These are phyloP conservation scores for Aphaenogaster ashmeadi DNA, from an alignment of 1,140 invertebrate species.

Conservation along the genomic window DNA sequence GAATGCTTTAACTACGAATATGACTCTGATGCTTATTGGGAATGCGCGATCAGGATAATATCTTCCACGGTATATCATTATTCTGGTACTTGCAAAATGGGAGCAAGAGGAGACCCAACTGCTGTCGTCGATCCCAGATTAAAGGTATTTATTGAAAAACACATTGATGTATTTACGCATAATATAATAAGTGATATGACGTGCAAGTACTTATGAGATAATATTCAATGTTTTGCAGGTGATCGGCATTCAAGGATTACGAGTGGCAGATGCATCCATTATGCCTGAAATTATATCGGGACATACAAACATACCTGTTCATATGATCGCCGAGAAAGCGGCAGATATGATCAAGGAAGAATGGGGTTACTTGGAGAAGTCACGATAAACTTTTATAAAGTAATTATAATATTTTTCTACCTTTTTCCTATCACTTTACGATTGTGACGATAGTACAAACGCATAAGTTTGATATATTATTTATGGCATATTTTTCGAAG, in stretches of 20 bases:
- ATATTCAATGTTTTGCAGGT: neutral
- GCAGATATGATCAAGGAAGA: constrained; percentile 4
- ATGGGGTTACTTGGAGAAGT: neutral
- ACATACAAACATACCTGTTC: neutral
- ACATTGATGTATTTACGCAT: neutral
- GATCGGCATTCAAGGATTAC: neutral
- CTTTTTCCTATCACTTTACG: neutral
- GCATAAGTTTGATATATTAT: too few relatives aligned
- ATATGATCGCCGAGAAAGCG: neutral
- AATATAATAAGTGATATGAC: neutral
- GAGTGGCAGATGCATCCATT: constrained; percentile 1
- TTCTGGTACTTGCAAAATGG: constrained; percentile 42
- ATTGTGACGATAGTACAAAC: neutral
- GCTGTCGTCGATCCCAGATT: constrained; percentile 20
- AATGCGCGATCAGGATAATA: neutral
- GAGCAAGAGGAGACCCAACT: neutral
- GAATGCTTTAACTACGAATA: neutral
- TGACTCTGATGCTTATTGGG: constrained; percentile 7
- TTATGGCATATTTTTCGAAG: too few relatives aligned
- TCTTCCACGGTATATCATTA: neutral
- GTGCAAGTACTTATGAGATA: neutral
- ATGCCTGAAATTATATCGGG: constrained; percentile 1
- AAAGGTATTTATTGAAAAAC: constrained; percentile 11
- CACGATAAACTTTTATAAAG: neutral
- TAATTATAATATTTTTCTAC: neutral